phyloP scores from a whole-genome alignment of 2,888 invertebrate genomes.

The Seladonia tumulorum region DNA sequence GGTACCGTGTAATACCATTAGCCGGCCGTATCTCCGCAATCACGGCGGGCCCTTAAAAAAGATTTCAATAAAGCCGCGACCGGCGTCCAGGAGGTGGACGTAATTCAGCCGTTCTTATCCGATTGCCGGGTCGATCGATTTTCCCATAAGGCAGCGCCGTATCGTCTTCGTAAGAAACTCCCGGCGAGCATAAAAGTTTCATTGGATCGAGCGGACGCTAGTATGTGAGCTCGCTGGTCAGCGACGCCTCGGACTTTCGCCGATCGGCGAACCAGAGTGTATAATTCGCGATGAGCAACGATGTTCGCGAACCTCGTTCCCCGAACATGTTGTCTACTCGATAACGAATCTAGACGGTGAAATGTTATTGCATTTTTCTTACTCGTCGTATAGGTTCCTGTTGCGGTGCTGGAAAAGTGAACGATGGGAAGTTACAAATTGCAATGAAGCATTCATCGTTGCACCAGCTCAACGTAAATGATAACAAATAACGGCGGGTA shows the following conservation, averaged over 20 bases:
- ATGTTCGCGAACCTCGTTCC: neutral
- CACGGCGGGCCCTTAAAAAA: conserved; percentile 53
- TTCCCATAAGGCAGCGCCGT: conserved; percentile 47
- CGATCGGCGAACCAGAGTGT: neutral
- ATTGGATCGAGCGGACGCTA: conserved; percentile 40
- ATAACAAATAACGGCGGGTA: too few relatives aligned
- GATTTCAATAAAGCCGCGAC: conserved; percentile 57
- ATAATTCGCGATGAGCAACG: neutral
- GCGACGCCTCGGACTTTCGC: neutral
- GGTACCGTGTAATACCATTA: conserved; percentile 48
- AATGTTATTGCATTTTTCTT: neutral
- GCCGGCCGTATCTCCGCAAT: conserved; percentile 47
- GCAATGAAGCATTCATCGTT: too few relatives aligned
- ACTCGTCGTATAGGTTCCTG: neutral
- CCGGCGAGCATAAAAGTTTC: conserved; percentile 61
- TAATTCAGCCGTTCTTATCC: conserved; percentile 55
- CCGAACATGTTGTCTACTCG: neutral
- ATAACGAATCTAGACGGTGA: neutral
- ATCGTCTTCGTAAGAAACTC: conserved; percentile 49
- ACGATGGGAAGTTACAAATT: too few relatives aligned
- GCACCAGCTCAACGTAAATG: too few relatives aligned
- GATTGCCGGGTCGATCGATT: conserved; percentile 58
- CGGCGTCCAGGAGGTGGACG: conserved; percentile 37
- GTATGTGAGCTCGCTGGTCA: conserved; percentile 17
- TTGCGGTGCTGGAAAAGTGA: too few relatives aligned